Conservation (phyloP, 2,888 invertebrate species). For the Diadegma fenestrale region DNA sequence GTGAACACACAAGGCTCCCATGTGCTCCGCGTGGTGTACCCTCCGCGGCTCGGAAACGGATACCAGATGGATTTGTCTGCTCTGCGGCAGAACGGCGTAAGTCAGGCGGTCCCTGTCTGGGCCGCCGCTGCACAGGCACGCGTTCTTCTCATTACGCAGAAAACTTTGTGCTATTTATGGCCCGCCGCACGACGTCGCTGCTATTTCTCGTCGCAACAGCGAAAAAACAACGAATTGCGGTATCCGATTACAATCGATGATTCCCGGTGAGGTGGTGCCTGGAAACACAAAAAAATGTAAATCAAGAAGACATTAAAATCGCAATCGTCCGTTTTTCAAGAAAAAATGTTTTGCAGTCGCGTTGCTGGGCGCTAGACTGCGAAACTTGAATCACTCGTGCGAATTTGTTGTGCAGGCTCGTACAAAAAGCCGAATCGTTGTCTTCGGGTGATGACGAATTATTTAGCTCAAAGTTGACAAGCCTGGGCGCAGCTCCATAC, state of each 20-base stretch:
- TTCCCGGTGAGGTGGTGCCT: neutral
- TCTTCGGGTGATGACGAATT: neutral
- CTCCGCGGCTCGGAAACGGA: constrained; percentile 64
- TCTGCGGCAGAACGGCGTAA: constrained; percentile 15
- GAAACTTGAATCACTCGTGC: constrained; percentile 26
- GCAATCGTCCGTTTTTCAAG: neutral
- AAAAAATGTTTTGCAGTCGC: neutral
- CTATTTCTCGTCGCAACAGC: constrained; percentile 44
- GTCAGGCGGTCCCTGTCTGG: constrained; percentile 37
- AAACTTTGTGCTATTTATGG: constrained; percentile 66
- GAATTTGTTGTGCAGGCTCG: neutral
- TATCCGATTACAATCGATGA: neutral
- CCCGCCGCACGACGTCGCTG: constrained; percentile 27
- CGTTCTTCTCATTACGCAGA: constrained; percentile 58
- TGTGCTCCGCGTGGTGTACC: constrained; percentile 60
- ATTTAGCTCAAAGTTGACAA: constrained; percentile 66
- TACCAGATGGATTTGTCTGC: constrained; percentile 63
- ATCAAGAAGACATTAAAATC: neutral
- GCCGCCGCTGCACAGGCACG: constrained; percentile 52
- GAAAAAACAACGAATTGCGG: constrained; percentile 20
- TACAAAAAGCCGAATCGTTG: neutral
- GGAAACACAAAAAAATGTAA: constrained; percentile 14
- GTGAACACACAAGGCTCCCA: constrained; percentile 64
- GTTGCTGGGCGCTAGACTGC: too few relatives aligned
- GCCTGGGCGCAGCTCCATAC: constrained; percentile 91